Conservation (phyloP, 2,113 vertebrate genomes). For the Protobothrops mucrosquamatus region DNA sequence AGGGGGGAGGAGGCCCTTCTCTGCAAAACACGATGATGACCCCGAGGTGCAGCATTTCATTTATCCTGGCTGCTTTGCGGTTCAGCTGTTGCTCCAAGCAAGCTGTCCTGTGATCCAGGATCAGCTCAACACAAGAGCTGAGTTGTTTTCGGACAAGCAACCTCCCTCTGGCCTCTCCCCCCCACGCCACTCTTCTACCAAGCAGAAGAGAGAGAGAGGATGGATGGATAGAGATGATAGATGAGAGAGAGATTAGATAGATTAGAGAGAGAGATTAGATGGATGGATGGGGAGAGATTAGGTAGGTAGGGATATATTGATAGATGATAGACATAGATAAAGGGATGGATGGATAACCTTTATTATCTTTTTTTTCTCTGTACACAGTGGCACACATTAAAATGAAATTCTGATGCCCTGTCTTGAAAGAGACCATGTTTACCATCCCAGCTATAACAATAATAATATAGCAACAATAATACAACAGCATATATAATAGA, state of each 20-base stretch:
- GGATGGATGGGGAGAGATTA: too few species aligned
- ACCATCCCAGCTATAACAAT: too few species aligned
- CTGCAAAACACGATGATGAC: background rate
- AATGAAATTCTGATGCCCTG: background rate
- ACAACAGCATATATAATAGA: too few species aligned
- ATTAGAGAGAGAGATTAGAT: too few species aligned
- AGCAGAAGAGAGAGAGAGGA: too few species aligned
- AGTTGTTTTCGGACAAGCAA: background rate
- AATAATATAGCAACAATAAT: background rate
- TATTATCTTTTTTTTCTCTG: background rate
- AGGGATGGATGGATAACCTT: background rate
- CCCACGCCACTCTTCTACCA: background rate
- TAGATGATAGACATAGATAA: background rate
- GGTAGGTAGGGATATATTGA: too few species aligned
- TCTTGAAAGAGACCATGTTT: background rate
- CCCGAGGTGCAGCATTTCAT: background rate
- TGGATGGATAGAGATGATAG: too few species aligned
- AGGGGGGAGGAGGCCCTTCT: too few species aligned
- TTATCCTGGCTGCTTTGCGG: background rate
- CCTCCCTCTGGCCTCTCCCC: background rate
- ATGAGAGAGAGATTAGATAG: too few species aligned
- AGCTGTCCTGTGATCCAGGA: background rate
- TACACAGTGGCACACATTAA: background rate
- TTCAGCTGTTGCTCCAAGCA: background rate
- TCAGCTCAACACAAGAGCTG: background rate